These are phyloP conservation scores for Nesoenas mayeri DNA, from an alignment of 2,113 vertebrate species.

Conservation along the genomic window DNA sequence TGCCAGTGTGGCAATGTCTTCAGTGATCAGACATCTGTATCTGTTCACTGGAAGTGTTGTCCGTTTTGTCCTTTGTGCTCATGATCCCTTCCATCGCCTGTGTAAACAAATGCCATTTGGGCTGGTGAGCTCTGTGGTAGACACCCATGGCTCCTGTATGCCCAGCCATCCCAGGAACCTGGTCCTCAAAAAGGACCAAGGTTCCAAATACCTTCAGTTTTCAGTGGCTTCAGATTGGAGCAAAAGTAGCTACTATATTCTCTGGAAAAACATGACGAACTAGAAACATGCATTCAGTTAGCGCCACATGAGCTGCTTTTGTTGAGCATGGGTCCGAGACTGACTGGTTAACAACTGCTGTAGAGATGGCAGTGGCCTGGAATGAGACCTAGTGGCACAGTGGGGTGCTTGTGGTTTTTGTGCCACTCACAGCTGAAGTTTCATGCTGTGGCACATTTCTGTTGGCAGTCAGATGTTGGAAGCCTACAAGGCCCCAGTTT, in stretches of 20 bases:
- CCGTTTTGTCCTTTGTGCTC: neutral
- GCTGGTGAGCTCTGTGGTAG: neutral
- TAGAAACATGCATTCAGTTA: neutral
- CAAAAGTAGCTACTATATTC: neutral
- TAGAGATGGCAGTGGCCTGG: neutral
- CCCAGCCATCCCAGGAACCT: neutral
- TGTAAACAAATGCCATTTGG: neutral
- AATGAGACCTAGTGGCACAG: neutral
- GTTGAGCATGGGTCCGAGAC: neutral
- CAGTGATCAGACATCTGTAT: rapidly evolving
- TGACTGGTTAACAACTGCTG: neutral
- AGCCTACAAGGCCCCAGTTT: neutral
- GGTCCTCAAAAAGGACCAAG: neutral
- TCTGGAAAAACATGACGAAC: neutral
- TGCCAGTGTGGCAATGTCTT: neutral
- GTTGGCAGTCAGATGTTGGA: neutral
- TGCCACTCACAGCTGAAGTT: neutral
- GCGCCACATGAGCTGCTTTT: neutral
- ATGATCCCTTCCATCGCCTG: neutral
- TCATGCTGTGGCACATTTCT: neutral
- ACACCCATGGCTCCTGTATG: neutral
- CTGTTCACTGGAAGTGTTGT: neutral
- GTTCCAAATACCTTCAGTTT: neutral
- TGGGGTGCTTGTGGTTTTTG: neutral
- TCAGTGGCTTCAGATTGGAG: neutral